Evolutionary conservation across 2,797 vertebrate species (phyloP), one percentile per base, ranked within the genome.

Genomic region (Strix occidentalis): DNA sequence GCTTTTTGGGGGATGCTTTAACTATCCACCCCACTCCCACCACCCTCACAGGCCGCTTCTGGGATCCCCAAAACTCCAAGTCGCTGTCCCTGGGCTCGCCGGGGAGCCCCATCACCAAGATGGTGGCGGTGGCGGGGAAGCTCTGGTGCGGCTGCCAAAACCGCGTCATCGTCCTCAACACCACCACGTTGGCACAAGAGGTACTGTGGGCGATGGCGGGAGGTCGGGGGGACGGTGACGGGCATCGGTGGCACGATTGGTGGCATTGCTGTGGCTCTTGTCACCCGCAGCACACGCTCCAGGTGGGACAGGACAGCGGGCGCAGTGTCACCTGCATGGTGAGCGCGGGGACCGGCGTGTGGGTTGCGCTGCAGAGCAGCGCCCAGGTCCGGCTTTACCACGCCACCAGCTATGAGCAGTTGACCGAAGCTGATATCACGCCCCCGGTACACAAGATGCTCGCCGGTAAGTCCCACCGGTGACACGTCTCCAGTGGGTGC

Each of bases 371-470:
- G 83, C 99, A 99, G 97, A 99, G 99, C 94, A 99, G 99, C 0
- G 99, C 99, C 20, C 99, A 99, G 75, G 99, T 99, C 72, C 97
- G 98, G 56, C 98, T 99, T 12, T 99, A 99, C 97, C 99, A 99
- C 9, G 97, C 99, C 91, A 98, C 98, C 96, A 99, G 98, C 95
- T 99, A 98, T 75, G 99, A 99, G 95, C 99, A 99, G 97, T 97
- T 99, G 97, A 98, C 98, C 0, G 99, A 99, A 95, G 99, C 99
- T 1, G 99, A 99, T 3, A 98, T 99, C 96, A 99, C 99, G 3
- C 99, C 99, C 2, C 99, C 99, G 0, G 99, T 99, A 81, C 99
- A 99, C 98, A 99, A 99, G 98, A 99, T 99, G 99, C 98, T 99
- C 0, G 99, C 99, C 94, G 99, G 99, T 99, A 97, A 95, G 90